Conservation (phyloP, 2,113 vertebrate species). For the Oreochromis tanganicae region DNA sequence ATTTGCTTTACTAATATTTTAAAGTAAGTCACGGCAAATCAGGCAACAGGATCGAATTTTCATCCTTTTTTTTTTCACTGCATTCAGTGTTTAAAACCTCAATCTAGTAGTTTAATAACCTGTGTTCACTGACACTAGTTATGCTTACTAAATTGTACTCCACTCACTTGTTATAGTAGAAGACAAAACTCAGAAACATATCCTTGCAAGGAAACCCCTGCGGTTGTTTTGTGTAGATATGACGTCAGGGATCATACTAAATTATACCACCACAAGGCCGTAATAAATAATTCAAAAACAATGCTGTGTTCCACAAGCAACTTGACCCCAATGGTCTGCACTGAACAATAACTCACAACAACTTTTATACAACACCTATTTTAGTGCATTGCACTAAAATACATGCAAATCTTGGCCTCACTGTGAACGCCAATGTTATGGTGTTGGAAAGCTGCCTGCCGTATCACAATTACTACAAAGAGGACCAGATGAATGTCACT, state of each 20-base stretch:
- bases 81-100: background rate
- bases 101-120: background rate
- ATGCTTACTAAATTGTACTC: background rate
- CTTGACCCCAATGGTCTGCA: background rate
- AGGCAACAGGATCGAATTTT: background rate
- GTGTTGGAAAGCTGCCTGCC: background rate
- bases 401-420: background rate
- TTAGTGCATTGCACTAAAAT: background rate
- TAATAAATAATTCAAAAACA: slow-evolving; percentile 49
- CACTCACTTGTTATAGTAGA: background rate
- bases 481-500: background rate
- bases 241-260: background rate
- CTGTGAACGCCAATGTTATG: background rate
- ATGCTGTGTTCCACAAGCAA: slow-evolving; percentile 1
- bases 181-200: background rate
- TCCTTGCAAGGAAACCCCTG: background rate
- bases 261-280: background rate
- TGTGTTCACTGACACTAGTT: background rate
- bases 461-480: background rate
- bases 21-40: background rate
- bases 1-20: background rate
- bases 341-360: slow-evolving; percentile 16
- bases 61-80: background rate
- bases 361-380: background rate
- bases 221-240: background rate